Base-by-base conservation (phyloP, 2,888 invertebrate species). In the Tyria jacobaeae region DNA sequence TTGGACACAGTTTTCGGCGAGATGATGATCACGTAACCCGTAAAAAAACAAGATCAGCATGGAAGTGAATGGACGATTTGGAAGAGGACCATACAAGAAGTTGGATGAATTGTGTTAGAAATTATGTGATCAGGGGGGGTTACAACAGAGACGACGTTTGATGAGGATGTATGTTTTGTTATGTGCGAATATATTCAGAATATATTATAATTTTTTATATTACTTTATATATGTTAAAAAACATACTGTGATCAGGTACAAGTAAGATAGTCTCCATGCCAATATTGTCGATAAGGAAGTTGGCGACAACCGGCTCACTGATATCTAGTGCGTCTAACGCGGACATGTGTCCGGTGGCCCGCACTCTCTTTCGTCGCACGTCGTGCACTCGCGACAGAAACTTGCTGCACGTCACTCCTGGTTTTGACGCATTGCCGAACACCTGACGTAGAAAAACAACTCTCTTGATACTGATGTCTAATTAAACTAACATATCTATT, bases 271-370 rank as follows among this genome's bases (percentile, higher is more conserved):
- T 94, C 90, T 99, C 99, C 56, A 98, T 92, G 51, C 89, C 87
- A 12, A 94, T 78, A 81, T 96, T 96, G 92, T 99, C 99, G 60
- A 99, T 97, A 35, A 99, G 94, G 82, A 95, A 96, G 94, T 99
- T 99, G 74, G 96, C 95, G 1, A 98, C 96, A 15, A 97, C 95
- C 0, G 97, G 95, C 91, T 98, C 96, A 4, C 94, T 88, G 60
- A 98, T 95, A 65, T 95, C 95, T 60, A 99, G 94, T 64, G 96
- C 94, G 79, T 97, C 96, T 56, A 97, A 94, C 15, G 98, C 90
- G 62, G 94, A 95, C 0, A 77, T 62, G 80, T 94, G 94, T 2
- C 85, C 84, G 1, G 78, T 62, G 3, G 94, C 92, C 14, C 85
- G 80, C 44, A 95, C 95, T 48, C 91, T 84, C 71, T 91, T 82